phyloP scores from a whole-genome alignment of 2,888 invertebrate species.

The Thymelicus lineola region DNA sequence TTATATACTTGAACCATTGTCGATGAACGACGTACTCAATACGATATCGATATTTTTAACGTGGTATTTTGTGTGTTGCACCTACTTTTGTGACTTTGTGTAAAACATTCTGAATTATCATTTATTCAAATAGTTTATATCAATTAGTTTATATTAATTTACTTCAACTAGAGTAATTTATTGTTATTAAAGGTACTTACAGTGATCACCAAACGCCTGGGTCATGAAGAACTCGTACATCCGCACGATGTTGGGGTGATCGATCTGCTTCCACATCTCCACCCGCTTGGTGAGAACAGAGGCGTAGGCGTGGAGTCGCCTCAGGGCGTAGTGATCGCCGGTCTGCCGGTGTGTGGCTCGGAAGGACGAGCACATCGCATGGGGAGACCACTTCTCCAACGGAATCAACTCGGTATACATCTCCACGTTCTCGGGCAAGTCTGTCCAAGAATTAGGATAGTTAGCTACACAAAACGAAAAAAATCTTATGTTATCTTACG shows the following conservation, averaged over 20 bases:
- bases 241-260: slow-evolving; percentile 97
- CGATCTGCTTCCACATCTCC: slow-evolving; percentile 97
- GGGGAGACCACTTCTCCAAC: slow-evolving; percentile 88
- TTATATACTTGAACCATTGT: too few relatives aligned
- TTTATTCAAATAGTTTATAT: too few relatives aligned
- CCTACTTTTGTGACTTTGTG: too few relatives aligned
- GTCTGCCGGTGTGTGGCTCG: slow-evolving; percentile 95
- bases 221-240: slow-evolving; percentile 97
- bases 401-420: slow-evolving; percentile 95
- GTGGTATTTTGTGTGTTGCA: too few relatives aligned
- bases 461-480: too few relatives aligned
- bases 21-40: too few relatives aligned
- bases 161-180: too few relatives aligned
- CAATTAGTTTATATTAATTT: too few relatives aligned
- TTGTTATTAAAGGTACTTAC: slow-evolving; percentile 82
- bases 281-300: slow-evolving; percentile 94
- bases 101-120: too few relatives aligned
- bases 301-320: slow-evolving; percentile 94
- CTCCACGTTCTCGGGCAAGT: slow-evolving; percentile 95
- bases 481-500: too few relatives aligned
- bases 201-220: slow-evolving; percentile 97
- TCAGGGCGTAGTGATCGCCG: slow-evolving; percentile 93
- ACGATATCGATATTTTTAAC: too few relatives aligned
- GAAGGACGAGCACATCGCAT: slow-evolving; percentile 93
- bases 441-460: slow-evolving; percentile 61